Evolutionary conservation across 2,797 vertebrate genomes (phyloP).

Genomic region (Loris lydekkerianus): DNA sequence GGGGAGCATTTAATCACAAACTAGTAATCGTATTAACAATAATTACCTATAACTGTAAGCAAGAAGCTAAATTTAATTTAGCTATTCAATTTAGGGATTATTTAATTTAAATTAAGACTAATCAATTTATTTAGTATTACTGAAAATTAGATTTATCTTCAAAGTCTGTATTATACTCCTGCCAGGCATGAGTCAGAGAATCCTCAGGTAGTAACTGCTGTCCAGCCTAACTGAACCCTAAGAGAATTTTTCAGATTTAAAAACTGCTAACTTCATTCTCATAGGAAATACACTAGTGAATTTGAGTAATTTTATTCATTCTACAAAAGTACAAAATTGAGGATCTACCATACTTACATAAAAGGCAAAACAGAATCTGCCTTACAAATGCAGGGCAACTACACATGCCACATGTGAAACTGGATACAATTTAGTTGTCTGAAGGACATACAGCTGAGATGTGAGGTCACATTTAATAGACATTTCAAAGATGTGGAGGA

Average conservation of each 20-base stretch:
- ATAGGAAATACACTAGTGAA: constrained; percentile 22
- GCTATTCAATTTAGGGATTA: constrained; percentile 49
- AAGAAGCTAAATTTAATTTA: constrained; percentile 53
- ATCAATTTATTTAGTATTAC: constrained; percentile 61
- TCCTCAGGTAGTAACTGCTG: constrained; percentile 50
- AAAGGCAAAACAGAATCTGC: constrained; percentile 59
- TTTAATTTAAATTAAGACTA: constrained; percentile 64
- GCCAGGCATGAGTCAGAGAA: constrained; percentile 52
- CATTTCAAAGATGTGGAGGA: constrained; percentile 60
- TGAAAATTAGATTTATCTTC: constrained; percentile 63
- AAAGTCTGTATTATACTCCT: constrained; percentile 61
- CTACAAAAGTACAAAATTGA: constrained; percentile 54
- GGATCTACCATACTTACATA: background rate
- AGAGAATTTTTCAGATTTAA: constrained; percentile 54
- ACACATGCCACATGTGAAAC: background rate
- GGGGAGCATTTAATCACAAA: constrained; percentile 87
- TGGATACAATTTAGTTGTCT: background rate
- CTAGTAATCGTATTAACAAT: constrained; percentile 76
- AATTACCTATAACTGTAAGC: constrained; percentile 76
- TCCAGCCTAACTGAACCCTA: constrained; percentile 58
- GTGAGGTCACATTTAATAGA: constrained; percentile 53
- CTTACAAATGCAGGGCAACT: constrained; percentile 49
- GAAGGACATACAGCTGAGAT: constrained; percentile 75
- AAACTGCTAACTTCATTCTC: constrained; percentile 49
- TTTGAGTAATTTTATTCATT: constrained; percentile 49